Evolutionary conservation across 2,888 invertebrate species (phyloP).

Genomic region (Strigamia transsilvanica): DNA sequence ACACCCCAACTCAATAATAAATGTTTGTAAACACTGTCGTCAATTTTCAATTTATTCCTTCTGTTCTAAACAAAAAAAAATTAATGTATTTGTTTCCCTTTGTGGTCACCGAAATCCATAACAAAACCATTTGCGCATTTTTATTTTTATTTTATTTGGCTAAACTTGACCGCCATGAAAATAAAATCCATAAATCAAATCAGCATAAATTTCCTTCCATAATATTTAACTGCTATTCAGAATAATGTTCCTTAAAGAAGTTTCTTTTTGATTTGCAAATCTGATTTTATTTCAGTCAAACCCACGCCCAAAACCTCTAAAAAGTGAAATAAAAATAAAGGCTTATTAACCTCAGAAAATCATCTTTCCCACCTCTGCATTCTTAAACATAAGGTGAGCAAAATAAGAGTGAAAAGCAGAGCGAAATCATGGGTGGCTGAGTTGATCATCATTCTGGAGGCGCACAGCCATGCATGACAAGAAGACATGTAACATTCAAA

Average conservation of each 20-base stretch:
- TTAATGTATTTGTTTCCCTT: too few relatives aligned
- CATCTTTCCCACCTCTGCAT: background rate
- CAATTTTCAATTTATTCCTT: background rate
- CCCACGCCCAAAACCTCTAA: background rate
- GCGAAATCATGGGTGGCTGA: conserved; percentile 38
- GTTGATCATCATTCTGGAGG: conserved; percentile 38
- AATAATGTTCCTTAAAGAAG: background rate
- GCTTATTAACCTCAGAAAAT: background rate
- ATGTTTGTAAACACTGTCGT: background rate
- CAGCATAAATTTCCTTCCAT: background rate
- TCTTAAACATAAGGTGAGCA: conserved; percentile 24
- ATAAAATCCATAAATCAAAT: background rate
- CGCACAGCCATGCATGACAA: conserved; percentile 38
- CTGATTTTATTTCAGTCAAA: background rate
- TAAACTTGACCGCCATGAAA: background rate
- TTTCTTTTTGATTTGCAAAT: background rate
- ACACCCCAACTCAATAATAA: background rate
- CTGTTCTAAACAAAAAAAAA: too few relatives aligned
- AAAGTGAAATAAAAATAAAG: background rate
- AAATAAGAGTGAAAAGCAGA: conserved; percentile 31
- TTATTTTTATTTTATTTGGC: background rate
- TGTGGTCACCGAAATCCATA: background rate
- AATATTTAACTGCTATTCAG: background rate
- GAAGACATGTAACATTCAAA: conserved; percentile 38
- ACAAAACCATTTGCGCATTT: too few relatives aligned